Conservation (phyloP, 1,140 invertebrate species). For the Linepithema humile region DNA sequence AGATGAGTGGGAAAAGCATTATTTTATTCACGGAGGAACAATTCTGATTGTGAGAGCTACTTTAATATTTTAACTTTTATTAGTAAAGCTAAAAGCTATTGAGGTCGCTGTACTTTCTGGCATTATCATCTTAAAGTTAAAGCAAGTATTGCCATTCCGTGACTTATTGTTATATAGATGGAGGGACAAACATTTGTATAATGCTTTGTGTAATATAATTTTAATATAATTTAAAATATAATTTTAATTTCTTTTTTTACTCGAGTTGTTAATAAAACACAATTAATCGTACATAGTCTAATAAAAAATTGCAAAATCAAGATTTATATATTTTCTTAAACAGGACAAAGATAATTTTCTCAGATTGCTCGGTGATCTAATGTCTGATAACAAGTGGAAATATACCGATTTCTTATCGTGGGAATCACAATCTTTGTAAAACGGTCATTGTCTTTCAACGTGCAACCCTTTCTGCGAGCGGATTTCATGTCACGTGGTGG, state of each 20-base stretch:
- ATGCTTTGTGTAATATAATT: not conserved
- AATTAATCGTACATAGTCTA: not conserved
- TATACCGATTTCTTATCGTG: not conserved
- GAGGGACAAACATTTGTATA: not conserved
- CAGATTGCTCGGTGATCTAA: not conserved
- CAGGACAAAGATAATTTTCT: not conserved
- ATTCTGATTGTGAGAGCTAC: not conserved
- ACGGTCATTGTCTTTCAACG: not conserved
- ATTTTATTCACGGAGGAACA: not conserved
- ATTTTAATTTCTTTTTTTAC: not conserved
- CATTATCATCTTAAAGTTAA: not conserved
- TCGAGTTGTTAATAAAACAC: not conserved
- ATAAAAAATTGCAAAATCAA: not conserved
- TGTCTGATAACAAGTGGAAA: too few species aligned
- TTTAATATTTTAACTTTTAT: not conserved
- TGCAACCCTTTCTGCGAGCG: not conserved
- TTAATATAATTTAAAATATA: not conserved
- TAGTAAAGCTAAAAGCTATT: not conserved
- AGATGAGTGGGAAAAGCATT: not conserved
- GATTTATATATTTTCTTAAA: not conserved
- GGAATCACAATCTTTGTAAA: slow-evolving; percentile 16
- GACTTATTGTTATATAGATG: not conserved
- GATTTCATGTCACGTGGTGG: slow-evolving; percentile 56
- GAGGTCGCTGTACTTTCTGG: not conserved
- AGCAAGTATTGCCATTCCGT: not conserved